Evolutionary conservation across 1,140 invertebrate genomes (phyloP).

Genomic region (Brachionus angularis): DNA sequence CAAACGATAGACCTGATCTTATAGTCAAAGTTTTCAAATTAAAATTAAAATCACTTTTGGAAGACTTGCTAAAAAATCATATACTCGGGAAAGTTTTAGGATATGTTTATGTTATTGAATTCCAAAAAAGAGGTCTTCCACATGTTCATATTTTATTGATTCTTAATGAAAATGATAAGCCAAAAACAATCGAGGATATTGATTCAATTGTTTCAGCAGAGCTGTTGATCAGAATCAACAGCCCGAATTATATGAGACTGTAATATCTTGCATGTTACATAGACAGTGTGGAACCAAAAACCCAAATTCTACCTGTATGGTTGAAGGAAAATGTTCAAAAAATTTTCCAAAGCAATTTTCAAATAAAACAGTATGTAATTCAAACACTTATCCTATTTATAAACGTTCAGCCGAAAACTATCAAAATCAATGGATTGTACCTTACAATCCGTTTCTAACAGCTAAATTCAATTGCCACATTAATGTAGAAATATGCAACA

Average conservation of each 20-base stretch:
- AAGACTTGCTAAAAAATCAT: conserved; percentile 53
- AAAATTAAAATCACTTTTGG: conserved; percentile 59
- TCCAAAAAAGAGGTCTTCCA: conserved; percentile 61
- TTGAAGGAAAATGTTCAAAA: conserved; percentile 47
- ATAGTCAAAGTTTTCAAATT: conserved; percentile 59
- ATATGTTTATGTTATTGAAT: conserved; percentile 59
- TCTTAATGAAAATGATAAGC: conserved; percentile 46
- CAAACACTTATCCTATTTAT: conserved; percentile 45
- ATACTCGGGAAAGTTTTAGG: conserved; percentile 53
- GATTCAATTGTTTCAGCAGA: conserved; percentile 45
- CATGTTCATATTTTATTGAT: conserved; percentile 61
- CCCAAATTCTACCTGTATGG: conserved; percentile 48
- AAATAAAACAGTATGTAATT: conserved; percentile 18
- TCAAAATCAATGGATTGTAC: conserved; percentile 44
- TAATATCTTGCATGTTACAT: conserved; percentile 47
- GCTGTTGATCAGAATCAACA: conserved; percentile 38
- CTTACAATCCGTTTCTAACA: conserved; percentile 45
- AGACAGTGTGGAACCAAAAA: conserved; percentile 47
- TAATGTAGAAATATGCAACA: conserved; percentile 46
- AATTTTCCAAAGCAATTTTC: conserved; percentile 46
- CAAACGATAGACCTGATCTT: conserved; percentile 56
- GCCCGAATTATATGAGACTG: conserved; percentile 44
- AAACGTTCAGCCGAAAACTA: not conserved
- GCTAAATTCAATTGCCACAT: conserved; percentile 46
- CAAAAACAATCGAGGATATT: conserved; percentile 34